Evolutionary conservation across 2,888 invertebrate species (phyloP).

Genomic region (Sinodicranocentrus sp.): DNA sequence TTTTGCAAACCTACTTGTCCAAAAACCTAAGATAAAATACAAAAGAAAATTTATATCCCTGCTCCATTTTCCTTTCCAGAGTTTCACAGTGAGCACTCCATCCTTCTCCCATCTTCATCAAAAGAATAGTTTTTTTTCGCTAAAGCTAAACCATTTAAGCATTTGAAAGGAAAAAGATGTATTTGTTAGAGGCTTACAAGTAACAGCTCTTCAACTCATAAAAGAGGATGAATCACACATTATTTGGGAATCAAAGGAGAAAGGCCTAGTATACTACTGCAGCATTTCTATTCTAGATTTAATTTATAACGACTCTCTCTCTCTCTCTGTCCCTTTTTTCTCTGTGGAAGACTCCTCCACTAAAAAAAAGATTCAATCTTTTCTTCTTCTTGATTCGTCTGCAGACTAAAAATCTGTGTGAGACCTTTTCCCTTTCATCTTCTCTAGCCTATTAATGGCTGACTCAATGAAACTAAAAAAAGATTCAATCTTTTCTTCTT

Average conservation of each 20-base stretch:
- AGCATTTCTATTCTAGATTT: constrained; percentile 38
- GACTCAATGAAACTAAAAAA: constrained; percentile 26
- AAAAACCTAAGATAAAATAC: no score
- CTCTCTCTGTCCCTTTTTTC: constrained; percentile 46
- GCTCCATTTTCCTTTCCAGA: neutral
- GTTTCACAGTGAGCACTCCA: no score
- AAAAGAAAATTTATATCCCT: neutral
- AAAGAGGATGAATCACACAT: constrained; percentile 20
- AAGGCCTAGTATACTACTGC: neutral
- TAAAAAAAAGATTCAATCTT: constrained; percentile 20
- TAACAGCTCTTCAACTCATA: constrained; percentile 25
- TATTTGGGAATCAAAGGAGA: constrained; percentile 37
- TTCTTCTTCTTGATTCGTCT: constrained; percentile 17
- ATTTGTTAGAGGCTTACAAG: constrained; percentile 39
- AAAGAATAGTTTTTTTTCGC: neutral
- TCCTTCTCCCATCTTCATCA: constrained; percentile 23
- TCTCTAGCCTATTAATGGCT: constrained; percentile 36
- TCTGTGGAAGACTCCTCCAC: no score
- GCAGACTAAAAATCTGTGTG: no score
- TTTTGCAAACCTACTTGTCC: no score
- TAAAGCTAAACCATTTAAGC: constrained; percentile 50
- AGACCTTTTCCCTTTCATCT: constrained; percentile 46
- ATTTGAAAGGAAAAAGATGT: constrained; percentile 60
- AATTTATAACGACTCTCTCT: constrained; percentile 57
- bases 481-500: constrained; percentile 21